Conservation (phyloP, 2,888 invertebrate species). For the Trachelus iudaicus region DNA sequence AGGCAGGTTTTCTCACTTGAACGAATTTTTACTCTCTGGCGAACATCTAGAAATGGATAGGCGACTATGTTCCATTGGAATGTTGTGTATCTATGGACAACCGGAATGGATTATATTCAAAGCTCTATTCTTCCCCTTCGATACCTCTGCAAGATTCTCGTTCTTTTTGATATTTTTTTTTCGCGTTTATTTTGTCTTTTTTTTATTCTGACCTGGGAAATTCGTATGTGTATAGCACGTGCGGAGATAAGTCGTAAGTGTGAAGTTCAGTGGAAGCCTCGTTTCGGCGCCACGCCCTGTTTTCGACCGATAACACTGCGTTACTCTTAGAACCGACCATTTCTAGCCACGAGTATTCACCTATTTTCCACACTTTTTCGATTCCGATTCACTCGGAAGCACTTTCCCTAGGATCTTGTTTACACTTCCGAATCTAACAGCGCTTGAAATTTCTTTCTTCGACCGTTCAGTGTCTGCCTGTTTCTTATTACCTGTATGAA, state of each 20-base stretch:
- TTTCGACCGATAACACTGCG: background rate
- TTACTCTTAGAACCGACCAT: background rate
- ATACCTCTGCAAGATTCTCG: background rate
- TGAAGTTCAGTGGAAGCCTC: background rate
- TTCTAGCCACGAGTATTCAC: background rate
- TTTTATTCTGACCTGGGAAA: background rate
- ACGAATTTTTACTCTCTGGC: background rate
- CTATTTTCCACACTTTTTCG: background rate
- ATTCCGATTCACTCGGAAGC: background rate
- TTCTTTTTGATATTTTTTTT: background rate
- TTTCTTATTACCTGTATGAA: background rate
- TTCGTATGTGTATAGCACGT: background rate
- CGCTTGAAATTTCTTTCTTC: conserved; percentile 36
- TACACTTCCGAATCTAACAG: conserved; percentile 40
- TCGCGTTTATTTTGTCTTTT: background rate
- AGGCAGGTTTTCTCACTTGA: background rate
- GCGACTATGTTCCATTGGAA: background rate
- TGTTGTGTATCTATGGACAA: background rate
- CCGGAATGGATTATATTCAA: background rate
- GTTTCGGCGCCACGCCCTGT: background rate
- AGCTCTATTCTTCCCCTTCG: background rate
- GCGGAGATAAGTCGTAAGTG: background rate
- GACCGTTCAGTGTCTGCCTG: background rate
- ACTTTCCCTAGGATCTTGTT: conserved; percentile 31
- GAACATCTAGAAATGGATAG: background rate